Evolutionary conservation across 2,113 vertebrate genomes (phyloP).

Genomic region (Poecile atricapillus): DNA sequence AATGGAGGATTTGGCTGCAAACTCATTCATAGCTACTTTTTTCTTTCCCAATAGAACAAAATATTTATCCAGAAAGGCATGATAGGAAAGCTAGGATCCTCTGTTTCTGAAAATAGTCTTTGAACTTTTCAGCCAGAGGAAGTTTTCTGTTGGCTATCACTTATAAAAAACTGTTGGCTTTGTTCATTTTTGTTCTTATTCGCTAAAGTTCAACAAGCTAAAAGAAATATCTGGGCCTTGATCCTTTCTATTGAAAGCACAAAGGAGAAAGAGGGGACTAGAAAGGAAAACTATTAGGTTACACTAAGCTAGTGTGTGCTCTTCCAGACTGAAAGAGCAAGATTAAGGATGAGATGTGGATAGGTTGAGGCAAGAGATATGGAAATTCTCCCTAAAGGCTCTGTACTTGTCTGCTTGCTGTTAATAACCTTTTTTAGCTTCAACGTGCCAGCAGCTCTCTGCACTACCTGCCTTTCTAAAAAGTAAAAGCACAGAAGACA

Average conservation of each 20-base stretch:
- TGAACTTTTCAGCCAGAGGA: conserved; percentile 51
- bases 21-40: background rate
- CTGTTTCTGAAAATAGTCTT: conserved; percentile 25
- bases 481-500: background rate
- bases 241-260: conserved; percentile 28
- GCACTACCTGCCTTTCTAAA: background rate
- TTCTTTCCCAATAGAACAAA: background rate
- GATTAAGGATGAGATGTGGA: background rate
- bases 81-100: background rate
- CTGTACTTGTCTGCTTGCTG: background rate
- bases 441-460: background rate
- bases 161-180: conserved; percentile 46
- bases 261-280: background rate
- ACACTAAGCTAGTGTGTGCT: background rate
- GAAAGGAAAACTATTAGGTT: conserved; percentile 5
- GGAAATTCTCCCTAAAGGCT: conserved; percentile 22
- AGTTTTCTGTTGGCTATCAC: conserved; percentile 54
- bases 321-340: background rate
- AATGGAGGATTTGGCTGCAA: background rate
- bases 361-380: background rate
- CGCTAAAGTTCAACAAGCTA: background rate
- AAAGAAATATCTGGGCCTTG: conserved; percentile 32
- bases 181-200: conserved; percentile 44
- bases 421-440: conserved; percentile 6
- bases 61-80: background rate